Base-by-base conservation (phyloP, 2,113 vertebrate genomes). In the Atrichornis clamosus region DNA sequence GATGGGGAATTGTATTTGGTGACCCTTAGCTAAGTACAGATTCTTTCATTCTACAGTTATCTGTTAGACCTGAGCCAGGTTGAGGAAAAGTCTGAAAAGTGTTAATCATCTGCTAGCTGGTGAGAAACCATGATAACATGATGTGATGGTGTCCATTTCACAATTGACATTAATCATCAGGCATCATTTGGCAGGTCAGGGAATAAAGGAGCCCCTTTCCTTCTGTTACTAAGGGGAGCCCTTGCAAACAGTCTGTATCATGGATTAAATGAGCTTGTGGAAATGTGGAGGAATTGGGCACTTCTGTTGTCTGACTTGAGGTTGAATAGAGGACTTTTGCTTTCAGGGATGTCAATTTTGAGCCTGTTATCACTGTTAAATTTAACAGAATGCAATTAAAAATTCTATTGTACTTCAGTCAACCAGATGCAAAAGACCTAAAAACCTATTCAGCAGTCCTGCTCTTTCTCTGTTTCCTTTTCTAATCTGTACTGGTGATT, bases 321-420 rank as follows among this genome's bases (percentile, higher is more conserved):
- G 42, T 26, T 94, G 60, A 88, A 87, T 30, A 84, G 76, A 90
- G 64, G 28, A 90, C 20, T 94, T 95, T 41, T 2, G 6, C 72
- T 92, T 94, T 84, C 52, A 68, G 47, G 12, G 28, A 41, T 6
- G 4, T 81, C 79, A 86, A 9, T 89, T 89, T 79, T 58, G 32
- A 89, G 60, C 49, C 64, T 73, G n/a, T 78, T 90, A 64, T 74
- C 68, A 70, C 18, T 78, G 49, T 88, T 94, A 88, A 75, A 92
- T 96, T 89, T 87, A 89, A 92, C 58, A 84, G 88, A 90, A 90
- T 64, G 69, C 30, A 90, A 95, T 94, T 94, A 89, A 92, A 93
- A 89, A 62, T 79, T 84, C 47, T 79, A 6, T 73, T 92, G n/a
- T 76, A 65, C 73, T 37, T 73, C 39, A 78, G n/a, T 75, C 73